A percentile compares a stretch with the other conserved stretches of the same genome.
These are phyloP conservation scores for Scopus umbretta DNA, from an alignment of 2,113 vertebrate species.

Conservation along the genomic window DNA sequence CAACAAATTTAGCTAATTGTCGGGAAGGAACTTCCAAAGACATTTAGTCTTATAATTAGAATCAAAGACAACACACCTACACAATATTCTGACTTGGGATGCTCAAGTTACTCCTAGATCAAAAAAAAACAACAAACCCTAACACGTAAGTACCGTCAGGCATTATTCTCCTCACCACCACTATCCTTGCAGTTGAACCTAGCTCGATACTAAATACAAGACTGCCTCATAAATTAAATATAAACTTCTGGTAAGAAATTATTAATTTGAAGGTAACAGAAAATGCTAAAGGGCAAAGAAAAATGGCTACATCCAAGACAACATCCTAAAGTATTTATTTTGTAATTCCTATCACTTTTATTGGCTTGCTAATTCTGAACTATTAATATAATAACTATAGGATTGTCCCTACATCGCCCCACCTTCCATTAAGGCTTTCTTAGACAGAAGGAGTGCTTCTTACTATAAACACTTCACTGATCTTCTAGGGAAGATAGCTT, in stretches of 20 bases:
- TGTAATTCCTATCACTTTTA: not conserved
- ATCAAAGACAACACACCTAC: not conserved
- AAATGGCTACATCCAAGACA: not conserved
- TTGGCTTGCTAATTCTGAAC: not conserved
- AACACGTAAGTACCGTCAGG: not conserved
- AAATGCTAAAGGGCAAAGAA: not conserved
- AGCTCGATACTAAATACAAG: not conserved
- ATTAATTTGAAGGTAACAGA: not conserved
- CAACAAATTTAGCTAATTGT: not conserved
- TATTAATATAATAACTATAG: not conserved
- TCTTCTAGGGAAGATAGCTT: not conserved
- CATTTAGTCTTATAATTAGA: not conserved
- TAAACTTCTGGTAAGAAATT: conserved; percentile 5
- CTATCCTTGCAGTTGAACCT: not conserved
- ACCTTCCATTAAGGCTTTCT: not conserved
- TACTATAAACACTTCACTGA: not conserved
- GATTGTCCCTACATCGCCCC: not conserved
- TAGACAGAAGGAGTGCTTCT: not conserved
- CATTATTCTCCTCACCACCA: not conserved
- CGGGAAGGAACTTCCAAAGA: not conserved
- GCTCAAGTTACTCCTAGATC: not conserved
- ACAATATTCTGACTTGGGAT: not conserved
- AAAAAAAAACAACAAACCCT: too few species aligned
- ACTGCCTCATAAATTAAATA: not conserved
- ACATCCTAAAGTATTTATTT: not conserved